phyloP scores from a whole-genome alignment of 2,888 invertebrate genomes.

The Neelides folsomi region DNA sequence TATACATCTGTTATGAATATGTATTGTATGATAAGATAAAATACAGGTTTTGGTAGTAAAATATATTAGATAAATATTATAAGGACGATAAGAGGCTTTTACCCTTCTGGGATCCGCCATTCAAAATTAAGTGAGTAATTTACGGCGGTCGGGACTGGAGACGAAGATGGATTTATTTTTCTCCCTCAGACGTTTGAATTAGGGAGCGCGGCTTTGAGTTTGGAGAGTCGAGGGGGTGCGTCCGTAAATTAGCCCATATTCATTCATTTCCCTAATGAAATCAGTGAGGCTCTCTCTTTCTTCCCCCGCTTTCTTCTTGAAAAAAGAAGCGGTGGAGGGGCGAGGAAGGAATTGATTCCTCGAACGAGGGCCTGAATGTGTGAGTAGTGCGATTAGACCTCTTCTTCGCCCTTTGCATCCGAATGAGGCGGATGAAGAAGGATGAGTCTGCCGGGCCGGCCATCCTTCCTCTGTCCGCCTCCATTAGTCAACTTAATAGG shows the following conservation, averaged over 20 bases:
- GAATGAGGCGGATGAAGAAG: conserved; percentile 4
- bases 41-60: too few species aligned
- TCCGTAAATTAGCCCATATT: conserved; percentile 17
- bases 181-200: background rate
- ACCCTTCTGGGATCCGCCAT: conserved; percentile 1
- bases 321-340: background rate
- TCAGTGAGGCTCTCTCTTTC: conserved; percentile 7
- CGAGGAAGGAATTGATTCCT: background rate
- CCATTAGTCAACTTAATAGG: conserved; percentile 16
- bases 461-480: conserved; percentile 11
- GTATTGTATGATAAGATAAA: too few species aligned
- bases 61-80: too few species aligned
- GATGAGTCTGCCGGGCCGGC: background rate
- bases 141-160: conserved; percentile 2
- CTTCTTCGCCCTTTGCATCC: conserved; percentile 6
- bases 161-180: conserved; percentile 8
- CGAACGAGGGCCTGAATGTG: background rate
- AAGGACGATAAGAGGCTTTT: too few species aligned
- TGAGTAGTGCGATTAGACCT: background rate
- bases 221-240: conserved; percentile 4
- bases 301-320: too few species aligned
- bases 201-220: conserved; percentile 3
- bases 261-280: conserved; percentile 19
- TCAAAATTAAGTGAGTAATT: conserved; percentile 16
- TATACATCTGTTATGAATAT: too few species aligned